Percentiles rank a stretch among this genome's conserved stretches.
These are phyloP conservation scores for Andrena cerasifolii DNA, from an alignment of 1,140 invertebrate species.

Conservation along the genomic window DNA sequence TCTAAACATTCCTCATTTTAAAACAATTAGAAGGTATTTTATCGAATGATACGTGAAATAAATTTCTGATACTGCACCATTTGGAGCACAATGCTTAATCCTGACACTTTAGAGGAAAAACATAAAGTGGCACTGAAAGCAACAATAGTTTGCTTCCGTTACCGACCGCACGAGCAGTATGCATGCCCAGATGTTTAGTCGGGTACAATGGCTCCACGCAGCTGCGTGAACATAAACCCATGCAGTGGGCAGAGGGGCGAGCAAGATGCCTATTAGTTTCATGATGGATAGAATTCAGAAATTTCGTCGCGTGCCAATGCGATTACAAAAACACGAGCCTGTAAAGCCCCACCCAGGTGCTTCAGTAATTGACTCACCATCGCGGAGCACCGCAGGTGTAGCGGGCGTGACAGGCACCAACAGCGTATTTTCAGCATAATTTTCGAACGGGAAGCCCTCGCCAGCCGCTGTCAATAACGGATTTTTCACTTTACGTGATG, in stretches of 20 bases:
- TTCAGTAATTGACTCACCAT: conserved; percentile 75
- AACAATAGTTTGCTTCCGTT: background rate
- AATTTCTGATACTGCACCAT: background rate
- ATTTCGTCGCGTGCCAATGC: background rate
- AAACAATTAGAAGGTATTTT: no score
- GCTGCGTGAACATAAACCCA: background rate
- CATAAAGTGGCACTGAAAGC: background rate
- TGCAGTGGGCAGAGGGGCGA: background rate
- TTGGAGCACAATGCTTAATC: background rate
- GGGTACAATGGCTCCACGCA: background rate
- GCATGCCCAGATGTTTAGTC: background rate
- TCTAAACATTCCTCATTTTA: no score
- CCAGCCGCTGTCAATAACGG: conserved; percentile 80
- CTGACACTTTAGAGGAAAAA: background rate
- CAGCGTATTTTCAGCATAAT: conserved; percentile 72
- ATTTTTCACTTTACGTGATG: conserved; percentile 76
- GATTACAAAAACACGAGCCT: conserved; percentile 9
- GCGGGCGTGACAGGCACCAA: conserved; percentile 79
- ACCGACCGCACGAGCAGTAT: background rate
- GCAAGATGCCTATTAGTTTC: background rate
- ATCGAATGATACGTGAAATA: no score
- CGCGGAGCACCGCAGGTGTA: conserved; percentile 73
- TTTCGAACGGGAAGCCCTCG: conserved; percentile 76
- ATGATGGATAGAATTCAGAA: background rate
- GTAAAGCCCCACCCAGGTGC: conserved; percentile 65